Evolutionary conservation across 2,797 vertebrate species (phyloP).

Genomic region (Manis pentadactyla): DNA sequence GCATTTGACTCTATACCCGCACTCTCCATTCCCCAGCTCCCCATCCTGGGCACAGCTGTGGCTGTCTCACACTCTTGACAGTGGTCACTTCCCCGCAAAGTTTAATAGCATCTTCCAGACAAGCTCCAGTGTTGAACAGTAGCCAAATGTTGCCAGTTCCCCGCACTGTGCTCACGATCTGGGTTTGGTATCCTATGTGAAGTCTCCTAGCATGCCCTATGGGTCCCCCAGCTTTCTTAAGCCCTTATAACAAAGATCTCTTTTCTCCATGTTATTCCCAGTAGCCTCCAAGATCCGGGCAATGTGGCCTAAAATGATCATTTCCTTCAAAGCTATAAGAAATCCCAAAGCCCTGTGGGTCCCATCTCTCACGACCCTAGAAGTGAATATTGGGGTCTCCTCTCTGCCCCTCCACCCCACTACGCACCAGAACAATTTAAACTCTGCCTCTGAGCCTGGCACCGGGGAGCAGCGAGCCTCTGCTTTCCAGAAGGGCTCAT

Average conservation of each 20-base stretch:
- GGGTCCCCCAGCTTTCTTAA: conserved; percentile 74
- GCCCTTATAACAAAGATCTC: conserved; percentile 78
- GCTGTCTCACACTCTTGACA: conserved; percentile 60
- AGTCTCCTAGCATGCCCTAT: conserved; percentile 50
- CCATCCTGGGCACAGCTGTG: conserved; percentile 15
- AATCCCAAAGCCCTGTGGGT: conserved; percentile 56
- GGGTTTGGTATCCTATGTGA: conserved; percentile 75
- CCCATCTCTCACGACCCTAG: conserved; percentile 45
- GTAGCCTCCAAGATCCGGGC: conserved; percentile 81
- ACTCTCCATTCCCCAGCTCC: rapidly evolving
- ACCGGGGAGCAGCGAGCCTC: neutral
- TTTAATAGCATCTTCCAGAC: conserved; percentile 76
- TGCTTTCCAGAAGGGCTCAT: conserved; percentile 19
- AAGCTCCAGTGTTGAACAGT: conserved; percentile 73
- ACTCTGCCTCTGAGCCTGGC: neutral
- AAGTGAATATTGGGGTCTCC: rapidly evolving
- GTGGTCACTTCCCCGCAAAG: conserved; percentile 73
- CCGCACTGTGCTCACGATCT: conserved; percentile 68
- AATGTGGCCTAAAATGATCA: conserved; percentile 80
- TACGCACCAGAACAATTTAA: neutral
- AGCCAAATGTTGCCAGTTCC: conserved; percentile 74
- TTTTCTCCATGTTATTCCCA: conserved; percentile 83
- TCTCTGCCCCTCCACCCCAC: neutral
- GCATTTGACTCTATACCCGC: neutral
- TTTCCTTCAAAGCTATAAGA: conserved; percentile 79